Conservation (phyloP, 2,888 invertebrate genomes). For the Agriopis aurantiaria region DNA sequence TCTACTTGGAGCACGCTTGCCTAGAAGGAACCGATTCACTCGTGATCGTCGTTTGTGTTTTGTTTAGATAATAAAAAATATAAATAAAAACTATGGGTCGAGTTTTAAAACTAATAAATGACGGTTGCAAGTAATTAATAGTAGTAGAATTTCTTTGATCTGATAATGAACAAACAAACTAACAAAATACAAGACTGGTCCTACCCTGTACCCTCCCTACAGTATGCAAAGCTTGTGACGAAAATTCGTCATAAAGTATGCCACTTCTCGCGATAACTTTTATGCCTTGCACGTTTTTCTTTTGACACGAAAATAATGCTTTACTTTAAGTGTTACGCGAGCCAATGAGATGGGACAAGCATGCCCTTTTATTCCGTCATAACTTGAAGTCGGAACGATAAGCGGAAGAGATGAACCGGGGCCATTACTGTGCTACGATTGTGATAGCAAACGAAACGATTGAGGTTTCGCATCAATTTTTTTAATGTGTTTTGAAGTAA, state of each 20-base stretch:
- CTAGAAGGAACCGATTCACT: too few species aligned
- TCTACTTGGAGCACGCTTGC: too few species aligned
- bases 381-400: slow-evolving; percentile 30
- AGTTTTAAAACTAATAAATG: too few species aligned
- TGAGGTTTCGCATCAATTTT: not conserved
- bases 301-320: slow-evolving; percentile 40
- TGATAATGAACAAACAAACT: not conserved
- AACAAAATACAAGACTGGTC: slow-evolving; percentile 3
- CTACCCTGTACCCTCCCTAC: slow-evolving; percentile 12
- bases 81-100: too few species aligned
- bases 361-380: slow-evolving; percentile 33
- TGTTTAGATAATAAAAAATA: too few species aligned
- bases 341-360: slow-evolving; percentile 33
- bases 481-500: not conserved
- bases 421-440: slow-evolving; percentile 15
- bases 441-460: slow-evolving; percentile 6
- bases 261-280: slow-evolving; percentile 37
- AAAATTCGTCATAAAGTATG: slow-evolving; percentile 37
- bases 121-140: too few species aligned
- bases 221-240: slow-evolving; percentile 33
- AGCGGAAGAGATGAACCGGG: slow-evolving; percentile 29
- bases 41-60: too few species aligned
- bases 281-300: slow-evolving; percentile 39
- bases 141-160: not conserved
- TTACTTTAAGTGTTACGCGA: slow-evolving; percentile 35